phyloP scores from a whole-genome alignment of 2,113 vertebrate genomes.

The Gymnobelideus leadbeateri region DNA sequence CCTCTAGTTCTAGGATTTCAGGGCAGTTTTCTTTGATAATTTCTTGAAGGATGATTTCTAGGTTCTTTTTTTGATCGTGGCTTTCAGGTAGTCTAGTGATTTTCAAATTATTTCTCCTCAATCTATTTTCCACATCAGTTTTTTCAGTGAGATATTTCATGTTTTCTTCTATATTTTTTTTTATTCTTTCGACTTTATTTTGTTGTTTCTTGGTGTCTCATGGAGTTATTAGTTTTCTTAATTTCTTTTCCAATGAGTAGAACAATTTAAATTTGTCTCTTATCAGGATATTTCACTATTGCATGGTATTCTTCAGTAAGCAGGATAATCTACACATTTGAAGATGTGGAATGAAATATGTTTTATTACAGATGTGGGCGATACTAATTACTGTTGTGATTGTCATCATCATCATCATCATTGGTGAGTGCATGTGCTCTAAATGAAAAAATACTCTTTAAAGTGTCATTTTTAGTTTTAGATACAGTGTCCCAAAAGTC shows the following conservation, averaged over 20 bases:
- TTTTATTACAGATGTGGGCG: constrained; percentile 94
- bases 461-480: background rate
- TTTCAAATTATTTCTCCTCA: background rate
- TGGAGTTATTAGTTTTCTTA: background rate
- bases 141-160: background rate
- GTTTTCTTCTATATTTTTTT: background rate
- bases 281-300: background rate
- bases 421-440: constrained; percentile 88
- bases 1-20: background rate
- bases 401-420: constrained; percentile 92
- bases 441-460: background rate
- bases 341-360: background rate
- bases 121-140: background rate
- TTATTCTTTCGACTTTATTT: background rate
- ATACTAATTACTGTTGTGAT: constrained; percentile 93
- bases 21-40: background rate
- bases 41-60: background rate
- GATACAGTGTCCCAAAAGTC: background rate
- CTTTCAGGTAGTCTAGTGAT: background rate
- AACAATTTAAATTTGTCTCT: background rate
- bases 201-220: background rate
- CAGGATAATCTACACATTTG: accelerated
- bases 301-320: background rate
- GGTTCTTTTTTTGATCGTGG: background rate
- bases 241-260: background rate